Conservation (phyloP, 2,797 vertebrate species). For the Megaceryle alcyon region DNA sequence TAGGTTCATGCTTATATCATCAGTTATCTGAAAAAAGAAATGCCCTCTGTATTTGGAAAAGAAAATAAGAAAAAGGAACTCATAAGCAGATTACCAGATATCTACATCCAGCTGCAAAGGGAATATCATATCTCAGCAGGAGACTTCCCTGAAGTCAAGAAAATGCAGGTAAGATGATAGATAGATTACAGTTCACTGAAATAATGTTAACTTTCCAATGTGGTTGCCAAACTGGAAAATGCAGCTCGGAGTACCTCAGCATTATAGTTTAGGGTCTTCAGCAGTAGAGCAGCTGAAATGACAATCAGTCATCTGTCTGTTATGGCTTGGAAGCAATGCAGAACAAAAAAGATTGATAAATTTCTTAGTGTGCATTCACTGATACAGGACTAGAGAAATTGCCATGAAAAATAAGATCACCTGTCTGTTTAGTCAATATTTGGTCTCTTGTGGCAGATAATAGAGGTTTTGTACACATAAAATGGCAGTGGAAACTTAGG, state of each 20-base stretch:
- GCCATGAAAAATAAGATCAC: neutral
- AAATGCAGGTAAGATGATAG: conserved; percentile 88
- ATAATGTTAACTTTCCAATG: neutral
- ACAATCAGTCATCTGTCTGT: neutral
- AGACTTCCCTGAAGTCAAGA: conserved; percentile 93
- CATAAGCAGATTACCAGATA: conserved; percentile 89
- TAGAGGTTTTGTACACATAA: neutral
- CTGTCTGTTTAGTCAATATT: neutral
- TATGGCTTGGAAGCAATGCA: neutral
- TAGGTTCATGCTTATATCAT: conserved; percentile 98
- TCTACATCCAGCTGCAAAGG: conserved; percentile 90
- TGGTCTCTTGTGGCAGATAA: neutral
- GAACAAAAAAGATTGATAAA: neutral
- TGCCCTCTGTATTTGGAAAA: conserved; percentile 94
- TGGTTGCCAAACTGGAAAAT: neutral
- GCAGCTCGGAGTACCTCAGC: neutral
- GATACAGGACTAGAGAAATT: neutral
- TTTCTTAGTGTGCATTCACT: neutral
- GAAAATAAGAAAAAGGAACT: conserved; percentile 97
- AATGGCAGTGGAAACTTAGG: neutral
- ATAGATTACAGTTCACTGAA: neutral
- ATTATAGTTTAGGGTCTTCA: neutral
- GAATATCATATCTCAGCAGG: conserved; percentile 96
- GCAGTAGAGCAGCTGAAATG: neutral
- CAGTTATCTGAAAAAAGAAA: conserved; percentile 96